These are phyloP conservation scores for Macrostomum lignano DNA, from an alignment of 1,140 invertebrate genomes.

Conservation along the genomic window DNA sequence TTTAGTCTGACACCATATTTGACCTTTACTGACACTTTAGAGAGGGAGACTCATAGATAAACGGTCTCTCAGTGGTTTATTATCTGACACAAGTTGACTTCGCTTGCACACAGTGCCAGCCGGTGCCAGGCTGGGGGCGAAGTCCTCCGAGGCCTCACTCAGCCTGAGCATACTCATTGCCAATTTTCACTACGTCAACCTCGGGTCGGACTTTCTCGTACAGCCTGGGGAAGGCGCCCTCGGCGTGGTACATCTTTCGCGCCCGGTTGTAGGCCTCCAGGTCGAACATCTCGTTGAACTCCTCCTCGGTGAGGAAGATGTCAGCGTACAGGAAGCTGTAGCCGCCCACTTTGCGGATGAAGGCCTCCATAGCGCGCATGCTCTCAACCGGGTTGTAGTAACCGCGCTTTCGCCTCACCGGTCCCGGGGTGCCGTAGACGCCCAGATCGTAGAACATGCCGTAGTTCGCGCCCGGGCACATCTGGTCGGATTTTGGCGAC, in stretches of 20 bases:
- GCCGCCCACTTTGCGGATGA: conserved; percentile 13
- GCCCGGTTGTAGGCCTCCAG: conserved; percentile 44
- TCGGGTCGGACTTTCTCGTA: conserved; percentile 36
- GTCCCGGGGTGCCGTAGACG: conserved; percentile 44
- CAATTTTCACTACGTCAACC: conserved; percentile 37
- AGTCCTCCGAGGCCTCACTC: too few species aligned
- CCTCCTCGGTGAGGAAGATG: conserved; percentile 41
- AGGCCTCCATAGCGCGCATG: conserved; percentile 35
- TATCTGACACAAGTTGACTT: too few species aligned
- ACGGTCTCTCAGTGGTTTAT: too few species aligned
- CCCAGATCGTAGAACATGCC: conserved; percentile 45
- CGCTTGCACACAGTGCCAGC: too few species aligned
- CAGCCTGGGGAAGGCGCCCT: conserved; percentile 31
- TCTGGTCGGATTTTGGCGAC: conserved; percentile 23
- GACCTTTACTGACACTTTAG: too few species aligned
- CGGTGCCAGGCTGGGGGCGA: too few species aligned
- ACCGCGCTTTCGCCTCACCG: conserved; percentile 13
- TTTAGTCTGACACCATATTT: too few species aligned
- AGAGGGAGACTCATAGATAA: too few species aligned
- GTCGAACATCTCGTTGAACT: conserved; percentile 53
- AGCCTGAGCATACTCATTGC: conserved; percentile 18
- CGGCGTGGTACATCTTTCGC: conserved; percentile 31
- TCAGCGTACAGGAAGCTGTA: conserved; percentile 38
- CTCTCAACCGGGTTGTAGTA: conserved; percentile 36
- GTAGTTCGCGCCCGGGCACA: conserved; percentile 30